Base-by-base conservation (phyloP, 1,140 invertebrate species). In the Forficula auricularia region DNA sequence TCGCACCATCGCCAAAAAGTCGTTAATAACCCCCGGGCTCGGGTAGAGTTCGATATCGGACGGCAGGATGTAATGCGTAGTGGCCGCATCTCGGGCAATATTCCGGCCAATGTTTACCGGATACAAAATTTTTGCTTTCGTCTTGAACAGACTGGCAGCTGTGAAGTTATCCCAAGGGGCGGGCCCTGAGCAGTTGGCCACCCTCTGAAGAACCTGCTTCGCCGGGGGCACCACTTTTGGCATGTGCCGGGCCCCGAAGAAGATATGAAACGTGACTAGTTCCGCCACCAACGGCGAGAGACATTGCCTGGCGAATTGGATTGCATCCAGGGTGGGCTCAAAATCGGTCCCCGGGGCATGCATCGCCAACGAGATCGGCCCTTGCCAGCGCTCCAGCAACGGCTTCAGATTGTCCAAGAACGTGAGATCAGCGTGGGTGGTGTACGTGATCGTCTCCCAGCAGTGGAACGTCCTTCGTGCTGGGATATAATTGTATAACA, bases 1-100 rank as follows among this genome's bases (percentile, higher is more conserved):
- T 2, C 77, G 72, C 38, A 88, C 75, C 82, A 88, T 82, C 49
- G 82, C 78, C 20, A 87, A 64, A 56, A 88, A 88, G 51, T 75
- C 73, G 4, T 67, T 63, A 14, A 79, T 76, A 43, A 86, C 57
- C 51, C 78, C 72, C 10, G 82, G 78, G 65, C 76, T 86, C 12
- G 86, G 84, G 60, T 88, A 88, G 31, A 90, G 67, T 57, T 90
- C 85, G 48, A 88, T 84, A 57, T 90, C 86, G 10, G 82, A 85
- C 4, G 84, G 77, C 44, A 92, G 67, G 30, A 94, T 70, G 57
- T 78, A 87, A 56, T 87, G 73, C 10, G 88, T 89, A 16, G 77
- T 61, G 7, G 87, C 78, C 7, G 75, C 70, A 52, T 87, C 80
- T 8, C 86, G 66, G 0, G 85, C 86, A 10, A 90, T 71, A 56